Evolutionary conservation across 1,140 invertebrate genomes (phyloP), one percentile per base, ranked within the genome.

Genomic region (Hermatobates lingyangjiaoensis): DNA sequence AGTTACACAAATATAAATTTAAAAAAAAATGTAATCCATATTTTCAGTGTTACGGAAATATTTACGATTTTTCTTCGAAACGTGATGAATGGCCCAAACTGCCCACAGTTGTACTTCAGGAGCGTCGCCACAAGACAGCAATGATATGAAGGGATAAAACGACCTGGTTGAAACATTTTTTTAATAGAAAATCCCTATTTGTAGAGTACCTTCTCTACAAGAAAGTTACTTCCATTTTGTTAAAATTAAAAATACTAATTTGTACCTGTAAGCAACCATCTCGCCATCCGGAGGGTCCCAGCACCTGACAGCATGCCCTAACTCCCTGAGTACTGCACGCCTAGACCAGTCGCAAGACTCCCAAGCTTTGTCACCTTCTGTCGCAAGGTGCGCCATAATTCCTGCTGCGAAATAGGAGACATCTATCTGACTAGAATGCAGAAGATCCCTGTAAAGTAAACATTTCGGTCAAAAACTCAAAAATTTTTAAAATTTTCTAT

Each of bases 401-500:
- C 84, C 84, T 47, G 83, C 83, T 15, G 83, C 81, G 65, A 87
- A 88, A 63, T 87, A 88, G 58, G 79, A 81, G 20, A 85, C 80
- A 63, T 87, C 83, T 57, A 87, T 84, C 57, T 80, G 75, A 28
- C 72, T 64, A 1, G 80, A 81, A 58, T 73, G 68, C 40, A 85
- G 63, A 21, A 85, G 64, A 24, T 61, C 45, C 50, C 62, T 64
- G 28, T n/a, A n/a, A n/a, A n/a, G n/a, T n/a, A n/a, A n/a, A n/a
- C n/a, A n/a, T n/a, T n/a, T n/a, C n/a, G n/a, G n/a, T n/a, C n/a
- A n/a, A n/a, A n/a, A n/a, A 34, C 28, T 34, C 7, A 34, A 34
- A 34, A 34, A 34, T 34, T 7, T 7, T 34, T 15, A 34, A 34
- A 34, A 7, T 34, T 7, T 7, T 34, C 15, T 7, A 34, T 15